Evolutionary conservation across 2,888 invertebrate species (phyloP).

Genomic region (Philaethria dido): DNA sequence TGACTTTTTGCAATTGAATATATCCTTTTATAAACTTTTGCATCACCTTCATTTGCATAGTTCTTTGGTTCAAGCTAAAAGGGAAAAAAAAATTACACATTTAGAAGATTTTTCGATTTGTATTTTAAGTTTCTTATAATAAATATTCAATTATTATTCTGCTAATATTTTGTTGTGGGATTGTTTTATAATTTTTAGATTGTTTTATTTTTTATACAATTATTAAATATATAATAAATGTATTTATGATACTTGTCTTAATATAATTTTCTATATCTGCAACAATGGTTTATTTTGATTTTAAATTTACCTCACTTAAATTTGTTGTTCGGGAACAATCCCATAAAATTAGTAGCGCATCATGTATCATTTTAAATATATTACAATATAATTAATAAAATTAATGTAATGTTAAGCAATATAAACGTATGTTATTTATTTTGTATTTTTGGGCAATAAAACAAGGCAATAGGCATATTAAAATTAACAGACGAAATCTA

Average conservation of each 20-base stretch:
- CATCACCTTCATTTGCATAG: slow-evolving; percentile 87
- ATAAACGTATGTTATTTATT: background rate
- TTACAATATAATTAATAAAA: background rate
- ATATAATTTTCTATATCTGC: too few species aligned
- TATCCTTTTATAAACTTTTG: slow-evolving; percentile 84
- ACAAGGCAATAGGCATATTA: background rate
- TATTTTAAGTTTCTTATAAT: too few species aligned
- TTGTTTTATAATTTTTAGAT: too few species aligned
- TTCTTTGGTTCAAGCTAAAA: slow-evolving; percentile 67
- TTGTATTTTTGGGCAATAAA: background rate
- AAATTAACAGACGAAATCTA: background rate
- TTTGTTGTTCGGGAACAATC: slow-evolving; percentile 76
- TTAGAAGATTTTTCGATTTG: background rate
- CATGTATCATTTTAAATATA: slow-evolving; percentile 84
- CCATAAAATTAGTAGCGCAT: slow-evolving; percentile 86
- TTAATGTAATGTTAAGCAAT: background rate
- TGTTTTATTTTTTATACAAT: too few species aligned
- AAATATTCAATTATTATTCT: too few species aligned
- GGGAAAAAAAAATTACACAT: slow-evolving; percentile 19
- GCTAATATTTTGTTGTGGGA: too few species aligned
- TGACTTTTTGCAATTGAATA: slow-evolving; percentile 85
- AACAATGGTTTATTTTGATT: background rate
- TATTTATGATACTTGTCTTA: too few species aligned
- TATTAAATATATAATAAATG: too few species aligned
- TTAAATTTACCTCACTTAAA: slow-evolving; percentile 42